These are phyloP conservation scores for Caenorhabditis parvicauda DNA, from an alignment of 2,888 invertebrate species.

Conservation along the genomic window DNA sequence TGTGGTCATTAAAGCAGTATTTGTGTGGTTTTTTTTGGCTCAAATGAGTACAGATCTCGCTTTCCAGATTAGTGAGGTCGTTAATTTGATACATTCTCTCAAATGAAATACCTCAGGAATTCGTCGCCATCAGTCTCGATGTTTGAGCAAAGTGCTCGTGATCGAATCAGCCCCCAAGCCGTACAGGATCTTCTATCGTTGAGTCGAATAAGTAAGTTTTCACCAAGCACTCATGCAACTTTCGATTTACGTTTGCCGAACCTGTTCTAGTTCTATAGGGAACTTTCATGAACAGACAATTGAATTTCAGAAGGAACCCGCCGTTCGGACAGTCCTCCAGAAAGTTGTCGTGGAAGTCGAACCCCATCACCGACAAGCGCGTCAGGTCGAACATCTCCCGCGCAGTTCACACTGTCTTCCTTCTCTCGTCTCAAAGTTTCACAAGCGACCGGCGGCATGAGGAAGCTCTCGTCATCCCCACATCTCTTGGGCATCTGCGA, in stretches of 20 bases:
- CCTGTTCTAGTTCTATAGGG: too few relatives aligned
- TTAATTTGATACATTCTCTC: too few relatives aligned
- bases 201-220: slow-evolving; percentile 42
- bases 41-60: too few relatives aligned
- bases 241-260: too few relatives aligned
- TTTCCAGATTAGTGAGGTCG: too few relatives aligned
- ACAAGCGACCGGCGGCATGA: slow-evolving; percentile 50
- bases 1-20: too few relatives aligned
- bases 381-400: slow-evolving; percentile 41
- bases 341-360: slow-evolving; percentile 55
- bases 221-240: too few relatives aligned
- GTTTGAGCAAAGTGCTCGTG: slow-evolving; percentile 49
- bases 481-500: slow-evolving; percentile 52
- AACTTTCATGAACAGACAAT: too few relatives aligned
- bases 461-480: slow-evolving; percentile 61
- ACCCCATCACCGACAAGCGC: slow-evolving; percentile 56
- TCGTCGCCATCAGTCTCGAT: slow-evolving; percentile 61
- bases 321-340: slow-evolving; percentile 57
- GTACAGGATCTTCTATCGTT: slow-evolving; percentile 60
- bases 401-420: slow-evolving; percentile 34
- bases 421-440: slow-evolving; percentile 52
- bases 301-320: slow-evolving; percentile 29
- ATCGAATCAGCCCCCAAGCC: slow-evolving; percentile 58
- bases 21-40: too few relatives aligned
- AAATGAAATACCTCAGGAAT: too few relatives aligned